Evolutionary conservation across 2,113 vertebrate species (phyloP), one percentile per base, ranked within the genome.

Genomic region (Chlorodrepanis virens): DNA sequence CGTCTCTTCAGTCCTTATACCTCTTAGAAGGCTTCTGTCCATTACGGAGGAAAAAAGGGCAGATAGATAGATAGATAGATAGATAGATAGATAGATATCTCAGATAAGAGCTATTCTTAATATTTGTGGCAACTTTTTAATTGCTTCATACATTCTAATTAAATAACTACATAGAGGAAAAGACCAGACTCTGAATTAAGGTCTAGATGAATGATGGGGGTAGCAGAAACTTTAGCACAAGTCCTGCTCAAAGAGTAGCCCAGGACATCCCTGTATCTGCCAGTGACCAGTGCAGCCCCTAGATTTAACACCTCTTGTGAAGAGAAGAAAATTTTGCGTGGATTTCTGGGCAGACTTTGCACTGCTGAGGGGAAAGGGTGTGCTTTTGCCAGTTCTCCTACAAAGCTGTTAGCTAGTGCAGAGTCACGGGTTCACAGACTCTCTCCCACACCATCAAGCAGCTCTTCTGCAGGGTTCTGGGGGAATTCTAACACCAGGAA

Each of bases 331-430:
- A 11, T 5, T 37, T 60, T 49, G 31, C 11, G 6, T 20, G 23
- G 24, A 40, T 37, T 92, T 92, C 47, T 53, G 40, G 47, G 71
- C 28, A 56, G 54, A 76, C 11, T 78, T 84, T 64, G 31, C 39
- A 44, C 29, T 8, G 1, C n/a, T 2, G 0, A 15, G 24, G 9
- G 6, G 22, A 75, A 78, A 5, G 1, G 0, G 12, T 24, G 21
- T 56, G 22, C 2, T 83, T 83, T 61, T 60, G 9, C 18, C 52
- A 49, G 23, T 81, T 54, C 20, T 65, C 8, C 49, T 56, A 22
- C 5, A 6, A 20, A 64, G 14, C 56, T 54, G 28, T 33, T 53
- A 80, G 35, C 35, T 45, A 18, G 8, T 11, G 19, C 65, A 83
- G 44, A 88, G 39, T 76, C 15, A 44, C 3, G 0, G 4, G 17